Base-by-base conservation (phyloP, 35 echinoderm and acorn worm genomes). In the Anneissia japonica region DNA sequence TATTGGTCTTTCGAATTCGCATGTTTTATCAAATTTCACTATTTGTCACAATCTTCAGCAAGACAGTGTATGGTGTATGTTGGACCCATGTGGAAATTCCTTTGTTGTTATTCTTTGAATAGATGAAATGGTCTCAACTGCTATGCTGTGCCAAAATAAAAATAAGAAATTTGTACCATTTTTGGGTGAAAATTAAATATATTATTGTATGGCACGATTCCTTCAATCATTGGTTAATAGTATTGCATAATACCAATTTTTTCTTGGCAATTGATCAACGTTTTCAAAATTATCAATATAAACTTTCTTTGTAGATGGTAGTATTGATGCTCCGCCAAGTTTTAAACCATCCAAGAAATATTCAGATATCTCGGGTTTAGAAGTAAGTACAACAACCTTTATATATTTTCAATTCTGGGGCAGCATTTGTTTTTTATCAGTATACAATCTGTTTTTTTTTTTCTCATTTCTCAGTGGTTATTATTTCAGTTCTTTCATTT, bases 271-370 rank as follows among this genome's bases (percentile, higher is more conserved):
- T 77, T 79, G 2, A 19, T 77, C 36, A 1, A 39, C 38, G 17
- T 86, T 37, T 30, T 64, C n/a, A n/a, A 64, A 64, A 64, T 12
- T 64, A 28, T 73, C 19, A 34, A 32, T 76, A 28, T 31, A 72
- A 26, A 34, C 32, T 30, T 76, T 7, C 79, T 0, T 45, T 76
- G 33, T 75, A 97, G 95, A 97, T 91, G 90, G 91, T 45, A 93
- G 91, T 43, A 91, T 97, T 77, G 95, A 91, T 77, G 95, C 95
- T 0, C 91, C 95, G 4, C 91, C 95, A 83, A 93, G 91, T 38
- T 81, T 93, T 23, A 97, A 93, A 79, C 95, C 95, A 73, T 79
- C 95, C 5, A 97, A 97, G 86, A 97, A 97, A 72, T 97, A 97
- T 74, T 97, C 95, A 7, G 95, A 97, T 74, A 46, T 97, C 17